Conservation (phyloP, 2,888 invertebrate species). For the Euproctis similis region DNA sequence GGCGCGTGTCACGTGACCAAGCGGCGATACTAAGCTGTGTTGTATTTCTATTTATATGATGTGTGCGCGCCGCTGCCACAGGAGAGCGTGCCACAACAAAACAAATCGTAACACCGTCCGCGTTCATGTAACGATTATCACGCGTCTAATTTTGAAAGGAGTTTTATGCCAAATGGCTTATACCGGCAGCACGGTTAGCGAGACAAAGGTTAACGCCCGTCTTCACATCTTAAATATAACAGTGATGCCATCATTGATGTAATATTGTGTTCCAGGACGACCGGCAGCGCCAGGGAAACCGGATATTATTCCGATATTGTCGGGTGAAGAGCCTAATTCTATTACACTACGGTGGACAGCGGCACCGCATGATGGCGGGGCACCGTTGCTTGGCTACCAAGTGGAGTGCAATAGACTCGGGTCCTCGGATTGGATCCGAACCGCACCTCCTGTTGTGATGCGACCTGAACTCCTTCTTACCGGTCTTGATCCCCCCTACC, state of each 20-base stretch:
- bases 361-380: slow-evolving; percentile 89
- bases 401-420: slow-evolving; percentile 83
- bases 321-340: slow-evolving; percentile 86
- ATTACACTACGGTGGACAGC: slow-evolving; percentile 89
- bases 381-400: slow-evolving; percentile 87
- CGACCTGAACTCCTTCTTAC: slow-evolving; percentile 85
- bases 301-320: slow-evolving; percentile 81
- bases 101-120: slow-evolving; percentile 67
- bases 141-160: slow-evolving; percentile 63
- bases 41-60: slow-evolving; percentile 64
- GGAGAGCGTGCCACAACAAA: slow-evolving; percentile 71
- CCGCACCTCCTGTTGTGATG: slow-evolving; percentile 82
- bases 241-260: slow-evolving; percentile 9
- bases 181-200: slow-evolving; percentile 26
- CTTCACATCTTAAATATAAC: slow-evolving; percentile 20
- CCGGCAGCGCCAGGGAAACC: slow-evolving; percentile 90
- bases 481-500: slow-evolving; percentile 89
- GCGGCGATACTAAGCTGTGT: slow-evolving; percentile 29
- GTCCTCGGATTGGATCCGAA: slow-evolving; percentile 88
- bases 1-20: slow-evolving; percentile 11
- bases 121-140: slow-evolving; percentile 67
- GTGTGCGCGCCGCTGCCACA: slow-evolving; percentile 54
- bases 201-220: slow-evolving; percentile 31
- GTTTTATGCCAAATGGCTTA: slow-evolving; percentile 55
- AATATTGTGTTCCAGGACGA: slow-evolving; percentile 82